Evolutionary conservation across 2,797 vertebrate species (phyloP).

Genomic region (Crypturellus tataupa): DNA sequence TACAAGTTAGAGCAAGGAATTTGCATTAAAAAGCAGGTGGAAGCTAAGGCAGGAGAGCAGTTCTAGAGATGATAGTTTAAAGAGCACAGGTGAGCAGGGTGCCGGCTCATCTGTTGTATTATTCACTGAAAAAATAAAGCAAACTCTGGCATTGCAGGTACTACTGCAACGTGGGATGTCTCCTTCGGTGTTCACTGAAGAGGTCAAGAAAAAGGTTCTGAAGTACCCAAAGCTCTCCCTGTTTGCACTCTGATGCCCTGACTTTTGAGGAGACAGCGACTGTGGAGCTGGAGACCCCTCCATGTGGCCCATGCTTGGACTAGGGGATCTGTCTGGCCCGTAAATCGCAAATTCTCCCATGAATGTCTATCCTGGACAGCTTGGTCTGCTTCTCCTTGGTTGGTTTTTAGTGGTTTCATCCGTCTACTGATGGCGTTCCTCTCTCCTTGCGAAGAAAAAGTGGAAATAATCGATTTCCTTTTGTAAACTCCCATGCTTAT

Average conservation of each 20-base stretch:
- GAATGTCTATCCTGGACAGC: background rate
- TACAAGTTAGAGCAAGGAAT: constrained; percentile 79
- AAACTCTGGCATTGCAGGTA: background rate
- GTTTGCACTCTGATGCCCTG: background rate
- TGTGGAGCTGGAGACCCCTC: background rate
- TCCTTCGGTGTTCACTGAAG: background rate
- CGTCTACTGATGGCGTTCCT: background rate
- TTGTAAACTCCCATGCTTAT: background rate
- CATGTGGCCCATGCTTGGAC: background rate
- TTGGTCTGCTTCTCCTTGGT: background rate
- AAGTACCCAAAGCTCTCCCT: constrained; percentile 1
- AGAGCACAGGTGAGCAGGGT: background rate
- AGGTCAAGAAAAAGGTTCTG: constrained; percentile 19
- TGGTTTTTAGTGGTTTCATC: background rate
- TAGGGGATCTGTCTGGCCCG: background rate
- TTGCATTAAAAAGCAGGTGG: constrained; percentile 70
- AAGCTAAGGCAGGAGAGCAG: constrained; percentile 66
- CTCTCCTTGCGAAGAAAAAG: background rate
- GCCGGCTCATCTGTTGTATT: background rate
- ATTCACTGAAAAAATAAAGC: background rate
- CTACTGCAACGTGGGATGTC: background rate
- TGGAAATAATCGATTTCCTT: background rate
- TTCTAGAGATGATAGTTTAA: constrained; percentile 18
- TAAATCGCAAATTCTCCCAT: background rate
- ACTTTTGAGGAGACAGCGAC: background rate